A percentile compares a stretch with the other conserved stretches of the same genome.
phyloP scores from a whole-genome alignment of 2,888 invertebrate genomes.

The Tenthredo livida region DNA sequence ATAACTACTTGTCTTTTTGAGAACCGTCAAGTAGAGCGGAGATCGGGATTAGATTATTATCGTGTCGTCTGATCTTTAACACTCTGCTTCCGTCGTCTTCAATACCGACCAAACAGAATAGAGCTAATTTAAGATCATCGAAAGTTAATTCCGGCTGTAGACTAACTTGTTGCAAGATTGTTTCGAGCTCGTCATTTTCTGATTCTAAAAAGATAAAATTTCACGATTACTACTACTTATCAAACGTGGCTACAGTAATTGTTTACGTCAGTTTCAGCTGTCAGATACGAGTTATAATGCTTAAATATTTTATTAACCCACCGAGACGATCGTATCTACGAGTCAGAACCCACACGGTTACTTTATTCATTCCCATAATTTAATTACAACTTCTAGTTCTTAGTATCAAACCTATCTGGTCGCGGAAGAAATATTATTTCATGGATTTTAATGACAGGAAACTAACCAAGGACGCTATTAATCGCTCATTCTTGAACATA shows the following conservation, averaged over 20 bases:
- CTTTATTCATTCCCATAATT: conserved; percentile 68
- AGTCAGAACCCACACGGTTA: conserved; percentile 67
- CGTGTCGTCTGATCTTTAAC: conserved; percentile 77
- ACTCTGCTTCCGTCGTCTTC: conserved; percentile 76
- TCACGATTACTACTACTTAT: background rate
- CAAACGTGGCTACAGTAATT: background rate
- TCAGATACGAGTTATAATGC: background rate
- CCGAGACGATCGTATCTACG: conserved; percentile 70
- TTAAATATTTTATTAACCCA: conserved; percentile 57
- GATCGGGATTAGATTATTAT: conserved; percentile 77
- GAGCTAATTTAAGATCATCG: conserved; percentile 66
- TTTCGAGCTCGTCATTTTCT: conserved; percentile 62
- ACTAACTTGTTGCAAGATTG: conserved; percentile 63
- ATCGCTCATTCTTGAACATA: background rate
- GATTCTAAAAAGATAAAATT: conserved; percentile 60
- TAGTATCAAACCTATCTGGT: background rate
- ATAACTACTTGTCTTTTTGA: conserved; percentile 69
- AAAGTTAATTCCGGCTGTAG: conserved; percentile 64
- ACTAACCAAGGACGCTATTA: conserved; percentile 10
- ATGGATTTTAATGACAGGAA: background rate
- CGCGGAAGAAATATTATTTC: background rate
- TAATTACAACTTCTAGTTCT: background rate
- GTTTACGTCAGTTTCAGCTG: background rate
- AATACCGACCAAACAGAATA: conserved; percentile 65
- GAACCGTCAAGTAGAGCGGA: conserved; percentile 76